Base-by-base conservation (phyloP, 1,140 invertebrate species). In the Tetramorium parvispinum region DNA sequence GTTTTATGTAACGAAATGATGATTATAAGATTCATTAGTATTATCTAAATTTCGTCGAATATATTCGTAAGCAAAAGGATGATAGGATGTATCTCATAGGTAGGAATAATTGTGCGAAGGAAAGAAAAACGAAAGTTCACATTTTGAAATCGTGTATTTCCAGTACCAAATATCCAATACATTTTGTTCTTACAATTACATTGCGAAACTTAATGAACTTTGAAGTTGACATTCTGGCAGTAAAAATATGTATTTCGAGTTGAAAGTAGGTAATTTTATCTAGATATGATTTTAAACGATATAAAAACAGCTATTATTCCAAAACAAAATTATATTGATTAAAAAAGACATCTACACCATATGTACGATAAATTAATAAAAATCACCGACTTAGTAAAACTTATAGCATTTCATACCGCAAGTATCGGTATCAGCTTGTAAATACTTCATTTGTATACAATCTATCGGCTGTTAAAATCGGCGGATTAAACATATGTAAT, bases 121-220 rank as follows among this genome's bases (percentile, higher is more conserved):
- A 16, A 40, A 57, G n/a, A 43, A 76, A 76, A 40, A 21, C 4
- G 37, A 32, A 46, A 49, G 43, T 6, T 75, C 37, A 88, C 82
- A 71, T 75, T 89, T 79, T 85, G 75, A 86, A 88, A 88, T 86
- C 63, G 68, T 89, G 87, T 89, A 89, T 89, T 89, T 89, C 61
- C 78, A 88, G 88, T 89, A 89, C 87, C 88, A 89, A 89, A 89
- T 89, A 88, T 89, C 61, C 70, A 77, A 88, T 89, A 89, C 83
- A 89, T 86, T 75, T 81, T 88, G 68, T 86, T 86, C 88, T 89
- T 89, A 89, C 85, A 65, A 68, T 88, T 89, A 89, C 61, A 79
- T 76, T 76, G 71, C 61, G 55, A 73, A 78, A 81, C 43, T 77
- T 53, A 73, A 43, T 63, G 53, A 51, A 21, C 1, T 86, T 55